Evolutionary conservation across 2,888 invertebrate genomes (phyloP).

Genomic region (Nomada fucata): DNA sequence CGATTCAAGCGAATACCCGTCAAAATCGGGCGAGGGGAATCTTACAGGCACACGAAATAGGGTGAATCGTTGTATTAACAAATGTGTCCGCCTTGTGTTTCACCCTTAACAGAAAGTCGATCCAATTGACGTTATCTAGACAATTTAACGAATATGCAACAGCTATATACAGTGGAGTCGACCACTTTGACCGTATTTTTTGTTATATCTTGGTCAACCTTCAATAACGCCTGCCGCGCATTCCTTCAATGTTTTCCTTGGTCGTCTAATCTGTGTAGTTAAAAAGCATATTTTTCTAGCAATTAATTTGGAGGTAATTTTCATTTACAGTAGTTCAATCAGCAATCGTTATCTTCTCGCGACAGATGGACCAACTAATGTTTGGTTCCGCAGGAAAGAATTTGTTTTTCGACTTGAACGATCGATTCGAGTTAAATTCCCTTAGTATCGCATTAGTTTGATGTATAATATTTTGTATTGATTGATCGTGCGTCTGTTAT

Average conservation of each 20-base stretch:
- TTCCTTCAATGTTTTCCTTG: constrained; percentile 49
- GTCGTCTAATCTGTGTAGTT: constrained; percentile 34
- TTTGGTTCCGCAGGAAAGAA: neutral
- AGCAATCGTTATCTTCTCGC: neutral
- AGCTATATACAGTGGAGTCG: constrained; percentile 6
- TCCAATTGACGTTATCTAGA: constrained; percentile 30
- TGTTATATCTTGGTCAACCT: constrained; percentile 42
- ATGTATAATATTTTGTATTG: no score
- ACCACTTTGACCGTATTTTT: constrained; percentile 41
- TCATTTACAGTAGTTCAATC: constrained; percentile 9
- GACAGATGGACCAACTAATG: neutral
- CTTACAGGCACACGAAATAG: neutral
- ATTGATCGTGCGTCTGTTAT: no score
- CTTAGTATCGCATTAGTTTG: no score
- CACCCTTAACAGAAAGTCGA: constrained; percentile 30
- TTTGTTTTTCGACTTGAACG: no score
- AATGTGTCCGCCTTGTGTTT: constrained; percentile 4
- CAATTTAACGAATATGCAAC: constrained; percentile 33
- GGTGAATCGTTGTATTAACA: constrained; percentile 13
- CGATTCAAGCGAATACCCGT: constrained; percentile 1
- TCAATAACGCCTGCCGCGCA: constrained; percentile 32
- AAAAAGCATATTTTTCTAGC: constrained; percentile 40
- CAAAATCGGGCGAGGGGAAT: neutral
- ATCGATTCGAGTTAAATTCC: no score
- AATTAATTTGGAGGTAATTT: constrained; percentile 32